Evolutionary conservation across 2,888 invertebrate genomes (phyloP).

Genomic region (Antitype chi): DNA sequence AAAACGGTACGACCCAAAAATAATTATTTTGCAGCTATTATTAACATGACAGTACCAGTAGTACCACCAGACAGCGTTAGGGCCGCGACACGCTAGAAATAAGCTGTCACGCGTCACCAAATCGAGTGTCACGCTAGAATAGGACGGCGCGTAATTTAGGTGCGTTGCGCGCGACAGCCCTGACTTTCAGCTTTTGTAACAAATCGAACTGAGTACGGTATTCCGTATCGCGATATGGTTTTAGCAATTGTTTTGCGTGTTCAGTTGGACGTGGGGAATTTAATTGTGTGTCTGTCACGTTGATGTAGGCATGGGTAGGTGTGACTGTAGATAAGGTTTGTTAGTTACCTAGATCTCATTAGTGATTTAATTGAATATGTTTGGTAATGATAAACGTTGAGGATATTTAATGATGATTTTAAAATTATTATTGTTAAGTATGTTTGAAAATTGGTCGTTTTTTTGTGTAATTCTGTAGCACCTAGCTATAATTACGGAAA

Average conservation of each 20-base stretch:
- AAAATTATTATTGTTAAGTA: background rate
- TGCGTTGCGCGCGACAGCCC: constrained; percentile 63
- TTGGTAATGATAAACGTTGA: background rate
- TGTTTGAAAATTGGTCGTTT: background rate
- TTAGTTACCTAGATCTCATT: constrained; percentile 24
- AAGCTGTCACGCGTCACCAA: constrained; percentile 74
- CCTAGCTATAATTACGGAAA: too few relatives aligned
- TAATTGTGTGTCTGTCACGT: constrained; percentile 59
- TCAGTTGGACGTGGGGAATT: constrained; percentile 57
- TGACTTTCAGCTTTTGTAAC: constrained; percentile 64
- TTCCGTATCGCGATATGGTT: constrained; percentile 59
- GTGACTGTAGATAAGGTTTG: constrained; percentile 25
- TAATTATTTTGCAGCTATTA: constrained; percentile 60
- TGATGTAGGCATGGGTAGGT: constrained; percentile 28
- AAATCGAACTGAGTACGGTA: constrained; percentile 61
- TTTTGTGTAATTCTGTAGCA: background rate
- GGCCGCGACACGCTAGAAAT: constrained; percentile 68
- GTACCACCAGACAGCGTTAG: constrained; percentile 54
- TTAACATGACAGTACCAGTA: constrained; percentile 55
- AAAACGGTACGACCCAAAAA: constrained; percentile 44
- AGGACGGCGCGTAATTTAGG: constrained; percentile 73
- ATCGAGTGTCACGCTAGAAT: constrained; percentile 70
- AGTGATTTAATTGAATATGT: constrained; percentile 25
- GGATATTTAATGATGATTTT: too few relatives aligned
- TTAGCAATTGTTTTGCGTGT: constrained; percentile 64